Conservation (phyloP, 2,888 invertebrate species). For the Euplexia lucipara region DNA sequence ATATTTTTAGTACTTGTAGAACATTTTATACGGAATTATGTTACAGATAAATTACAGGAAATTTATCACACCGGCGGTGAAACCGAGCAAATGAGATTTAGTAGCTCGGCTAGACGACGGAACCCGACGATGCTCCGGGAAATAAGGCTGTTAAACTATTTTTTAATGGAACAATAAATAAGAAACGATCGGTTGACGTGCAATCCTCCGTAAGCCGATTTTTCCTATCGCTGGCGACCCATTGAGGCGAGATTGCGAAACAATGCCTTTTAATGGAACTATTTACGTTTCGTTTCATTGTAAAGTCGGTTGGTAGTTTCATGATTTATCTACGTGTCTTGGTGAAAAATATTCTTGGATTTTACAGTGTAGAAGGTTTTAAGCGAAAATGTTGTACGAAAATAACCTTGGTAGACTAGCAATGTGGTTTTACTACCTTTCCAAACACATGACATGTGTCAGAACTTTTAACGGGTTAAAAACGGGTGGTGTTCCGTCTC, state of each 20-base stretch:
- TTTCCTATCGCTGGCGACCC: constrained; percentile 47
- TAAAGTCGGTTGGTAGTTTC: constrained; percentile 2
- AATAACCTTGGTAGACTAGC: neutral
- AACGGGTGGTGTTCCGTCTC: too few species aligned
- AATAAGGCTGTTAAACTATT: constrained; percentile 61
- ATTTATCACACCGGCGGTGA: constrained; percentile 59
- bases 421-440: too few species aligned
- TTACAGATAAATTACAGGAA: constrained; percentile 61
- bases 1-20: constrained; percentile 37
- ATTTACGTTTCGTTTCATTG: constrained; percentile 52
- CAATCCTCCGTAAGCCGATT: constrained; percentile 53
- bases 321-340: constrained; percentile 28
- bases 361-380: neutral
- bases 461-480: too few species aligned
- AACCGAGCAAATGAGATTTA: constrained; percentile 65
- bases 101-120: constrained; percentile 44
- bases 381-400: neutral
- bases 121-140: constrained; percentile 38
- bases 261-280: constrained; percentile 56
- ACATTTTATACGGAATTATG: constrained; percentile 52
- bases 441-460: too few species aligned
- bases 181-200: constrained; percentile 51
- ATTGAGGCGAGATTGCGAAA: constrained; percentile 40
- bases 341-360: constrained; percentile 1
- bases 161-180: constrained; percentile 66